Evolutionary conservation across 2,797 vertebrate species (phyloP), one percentile per base, ranked within the genome.

Genomic region (Typhlichthys subterraneus): DNA sequence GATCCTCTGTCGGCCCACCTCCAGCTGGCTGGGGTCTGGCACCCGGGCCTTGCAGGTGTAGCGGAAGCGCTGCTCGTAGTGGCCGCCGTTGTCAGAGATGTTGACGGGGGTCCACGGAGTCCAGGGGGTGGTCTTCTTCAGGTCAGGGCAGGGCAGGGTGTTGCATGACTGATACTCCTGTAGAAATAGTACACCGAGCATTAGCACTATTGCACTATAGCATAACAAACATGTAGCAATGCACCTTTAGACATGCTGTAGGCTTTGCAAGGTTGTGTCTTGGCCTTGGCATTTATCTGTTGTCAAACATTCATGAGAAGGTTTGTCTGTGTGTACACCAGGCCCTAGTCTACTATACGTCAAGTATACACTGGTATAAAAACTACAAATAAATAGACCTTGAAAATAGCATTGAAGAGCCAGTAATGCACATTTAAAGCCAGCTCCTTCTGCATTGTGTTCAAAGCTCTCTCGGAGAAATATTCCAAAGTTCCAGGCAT

Each of bases 91-190:
- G 90, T 99, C 97, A 0, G 97, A 98, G 81, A 99, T 99, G 86
- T 98, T 98, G 75, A 99, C 97, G 0, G 96, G 97, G 0, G 95
- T 97, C 97, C 97, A 99, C 0, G 97, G 97, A 0, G 97, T 99
- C 97, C 97, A 99, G 1, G 97, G 97, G 0, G 97, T 99, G 38
- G 96, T 98, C 90, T 99, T 99, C 87, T 98, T 98, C 67, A 98
- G 82, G 83, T 99, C 97, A 0, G 96, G 95, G 59, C 97, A 99
- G 0, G 94, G 86, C 0, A 94, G 91, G 33, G 94, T 95, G 84
- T 99, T 98, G 76, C 97, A 99, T 0, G 95, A 92, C 80, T 99
- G 97, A 83, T 97, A 97, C 77, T 99, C 97, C 97, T 99, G 77
- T 51, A 53, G 5, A 7, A 31, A 6, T 7, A 23, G 19, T 23